These are phyloP conservation scores for Dasypogon diadema DNA, from an alignment of 2,888 invertebrate genomes.

Conservation along the genomic window DNA sequence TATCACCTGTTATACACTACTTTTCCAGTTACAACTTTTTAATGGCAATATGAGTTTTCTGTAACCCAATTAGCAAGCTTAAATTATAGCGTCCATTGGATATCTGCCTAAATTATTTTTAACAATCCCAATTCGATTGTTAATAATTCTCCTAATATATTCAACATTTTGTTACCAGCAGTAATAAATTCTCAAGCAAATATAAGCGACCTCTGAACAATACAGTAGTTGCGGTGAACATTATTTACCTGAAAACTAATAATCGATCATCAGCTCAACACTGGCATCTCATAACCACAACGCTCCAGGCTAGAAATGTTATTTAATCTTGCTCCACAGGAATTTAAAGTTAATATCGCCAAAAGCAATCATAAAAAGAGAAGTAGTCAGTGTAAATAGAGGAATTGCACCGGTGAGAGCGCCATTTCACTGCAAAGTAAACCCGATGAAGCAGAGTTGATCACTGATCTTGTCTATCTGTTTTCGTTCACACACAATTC, in stretches of 20 bases:
- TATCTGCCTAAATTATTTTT: no score
- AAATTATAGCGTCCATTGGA: no score
- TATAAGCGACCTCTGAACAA: background rate
- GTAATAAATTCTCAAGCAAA: background rate
- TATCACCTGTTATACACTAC: no score
- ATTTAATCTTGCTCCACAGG: slow-evolving; percentile 17
- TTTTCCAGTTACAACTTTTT: no score
- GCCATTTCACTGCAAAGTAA: background rate
- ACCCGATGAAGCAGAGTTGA: slow-evolving; percentile 8
- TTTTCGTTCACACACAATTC: background rate
- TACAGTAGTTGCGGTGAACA: slow-evolving; percentile 16
- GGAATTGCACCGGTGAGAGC: background rate
- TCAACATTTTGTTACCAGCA: no score
- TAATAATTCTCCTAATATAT: no score
- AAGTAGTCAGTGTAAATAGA: background rate
- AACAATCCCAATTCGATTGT: no score
- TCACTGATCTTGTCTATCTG: slow-evolving; percentile 34
- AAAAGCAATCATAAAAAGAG: background rate
- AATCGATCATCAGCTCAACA: slow-evolving; percentile 31
- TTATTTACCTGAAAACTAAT: slow-evolving; percentile 3
- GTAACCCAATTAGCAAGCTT: no score
- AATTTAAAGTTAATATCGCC: slow-evolving; percentile 12
- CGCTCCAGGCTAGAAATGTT: background rate
- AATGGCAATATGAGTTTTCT: no score
- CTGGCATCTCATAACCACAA: slow-evolving; percentile 13